These are phyloP conservation scores for Percopsis omiscomaycus DNA, from an alignment of 2,797 vertebrate genomes.

Conservation along the genomic window DNA sequence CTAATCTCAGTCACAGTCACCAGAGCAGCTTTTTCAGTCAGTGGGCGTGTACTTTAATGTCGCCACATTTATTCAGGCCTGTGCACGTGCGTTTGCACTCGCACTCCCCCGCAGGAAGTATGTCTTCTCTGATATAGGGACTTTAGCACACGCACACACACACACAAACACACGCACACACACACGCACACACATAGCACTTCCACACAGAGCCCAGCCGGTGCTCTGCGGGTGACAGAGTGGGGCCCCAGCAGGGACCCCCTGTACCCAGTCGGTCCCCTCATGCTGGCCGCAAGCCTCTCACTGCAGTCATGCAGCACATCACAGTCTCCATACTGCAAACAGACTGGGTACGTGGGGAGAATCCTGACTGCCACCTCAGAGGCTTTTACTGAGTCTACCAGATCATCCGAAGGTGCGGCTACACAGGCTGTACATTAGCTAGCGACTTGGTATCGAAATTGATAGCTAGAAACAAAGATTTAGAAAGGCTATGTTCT, in stretches of 20 bases:
- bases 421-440: slow-evolving; percentile 28
- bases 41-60: slow-evolving; percentile 2
- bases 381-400: slow-evolving; percentile 62
- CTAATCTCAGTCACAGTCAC: slow-evolving; percentile 17
- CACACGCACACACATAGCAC: not conserved
- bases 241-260: slow-evolving; percentile 63
- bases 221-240: slow-evolving; percentile 57
- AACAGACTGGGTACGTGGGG: slow-evolving; percentile 69
- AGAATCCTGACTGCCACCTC: slow-evolving; percentile 72
- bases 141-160: slow-evolving; percentile 1
- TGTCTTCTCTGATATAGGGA: slow-evolving; percentile 10
- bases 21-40: not conserved
- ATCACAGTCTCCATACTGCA: slow-evolving; percentile 71
- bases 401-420: slow-evolving; percentile 44
- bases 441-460: slow-evolving; percentile 7
- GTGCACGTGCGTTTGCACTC: not conserved
- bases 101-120: slow-evolving; percentile 2
- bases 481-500: too few species aligned
- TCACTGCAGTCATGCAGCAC: slow-evolving; percentile 72
- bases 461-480: too few species aligned
- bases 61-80: slow-evolving; percentile 1
- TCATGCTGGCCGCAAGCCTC: slow-evolving; percentile 67
- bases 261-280: slow-evolving; percentile 65
- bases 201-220: slow-evolving; percentile 23
- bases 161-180: slow-evolving; percentile 5